phyloP scores from a whole-genome alignment of 2,113 vertebrate genomes.

The Ranitomeya variabilis region DNA sequence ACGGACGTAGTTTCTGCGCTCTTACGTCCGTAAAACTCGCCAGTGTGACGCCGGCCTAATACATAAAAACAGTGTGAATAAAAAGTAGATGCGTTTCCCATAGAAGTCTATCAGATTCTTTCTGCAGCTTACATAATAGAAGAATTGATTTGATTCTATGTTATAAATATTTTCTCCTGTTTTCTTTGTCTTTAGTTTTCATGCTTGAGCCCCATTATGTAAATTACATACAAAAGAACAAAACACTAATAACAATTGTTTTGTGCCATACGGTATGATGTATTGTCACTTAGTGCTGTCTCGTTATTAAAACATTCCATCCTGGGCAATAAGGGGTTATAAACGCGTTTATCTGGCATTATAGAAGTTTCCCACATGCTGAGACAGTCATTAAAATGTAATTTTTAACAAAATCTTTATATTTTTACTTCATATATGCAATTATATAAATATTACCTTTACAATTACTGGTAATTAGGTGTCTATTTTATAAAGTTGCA shows the following conservation, averaged over 20 bases:
- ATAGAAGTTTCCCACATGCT: slow-evolving; percentile 51
- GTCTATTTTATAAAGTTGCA: slow-evolving; percentile 49
- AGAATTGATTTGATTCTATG: neutral
- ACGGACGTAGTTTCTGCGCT: too few species aligned
- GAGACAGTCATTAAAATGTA: slow-evolving; percentile 54
- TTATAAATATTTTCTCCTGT: neutral
- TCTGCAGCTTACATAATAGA: neutral
- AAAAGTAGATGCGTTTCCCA: neutral
- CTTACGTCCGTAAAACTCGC: too few species aligned
- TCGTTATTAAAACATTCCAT: slow-evolving; percentile 34
- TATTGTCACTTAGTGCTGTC: slow-evolving; percentile 16
- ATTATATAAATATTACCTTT: slow-evolving; percentile 59
- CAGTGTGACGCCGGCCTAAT: too few species aligned
- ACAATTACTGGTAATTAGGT: slow-evolving; percentile 57
- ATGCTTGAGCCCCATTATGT: neutral
- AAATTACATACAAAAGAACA: slow-evolving; percentile 12
- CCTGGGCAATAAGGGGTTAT: slow-evolving; percentile 44
- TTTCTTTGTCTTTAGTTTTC: neutral
- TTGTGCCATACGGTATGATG: neutral
- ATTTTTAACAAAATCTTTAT: slow-evolving; percentile 56
- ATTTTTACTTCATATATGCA: slow-evolving; percentile 45
- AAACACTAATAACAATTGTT: slow-evolving; percentile 16
- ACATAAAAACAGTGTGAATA: neutral
- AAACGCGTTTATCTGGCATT: neutral
- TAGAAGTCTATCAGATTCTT: neutral